Conservation (phyloP, 2,113 vertebrate genomes). For the Glareola pratincola region DNA sequence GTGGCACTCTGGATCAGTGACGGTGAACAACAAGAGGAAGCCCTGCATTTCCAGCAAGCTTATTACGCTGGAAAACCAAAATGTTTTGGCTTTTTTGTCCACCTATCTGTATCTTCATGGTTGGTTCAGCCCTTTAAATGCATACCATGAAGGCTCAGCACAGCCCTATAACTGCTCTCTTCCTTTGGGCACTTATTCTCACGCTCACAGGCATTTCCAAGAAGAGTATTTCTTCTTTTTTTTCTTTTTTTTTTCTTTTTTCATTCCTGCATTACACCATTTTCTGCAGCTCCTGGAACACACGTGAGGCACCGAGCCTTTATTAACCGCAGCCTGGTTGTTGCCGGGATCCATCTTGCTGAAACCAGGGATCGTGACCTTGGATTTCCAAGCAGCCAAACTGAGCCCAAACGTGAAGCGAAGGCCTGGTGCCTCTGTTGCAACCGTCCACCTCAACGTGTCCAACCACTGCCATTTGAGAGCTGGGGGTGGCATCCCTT, state of each 20-base stretch:
- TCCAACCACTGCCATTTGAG: rapidly evolving
- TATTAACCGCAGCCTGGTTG: not conserved
- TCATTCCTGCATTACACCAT: not conserved
- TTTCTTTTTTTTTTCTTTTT: not conserved
- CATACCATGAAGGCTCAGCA: not conserved
- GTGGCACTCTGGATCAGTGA: not conserved
- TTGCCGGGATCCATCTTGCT: not conserved
- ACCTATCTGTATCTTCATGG: not conserved
- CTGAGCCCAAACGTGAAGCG: rapidly evolving
- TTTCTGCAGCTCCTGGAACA: not conserved
- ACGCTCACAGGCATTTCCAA: not conserved
- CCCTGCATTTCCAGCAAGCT: not conserved
- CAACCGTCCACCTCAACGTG: not conserved
- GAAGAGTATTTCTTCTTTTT: not conserved
- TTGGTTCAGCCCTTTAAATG: not conserved
- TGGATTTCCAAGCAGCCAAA: not conserved
- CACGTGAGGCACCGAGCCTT: not conserved
- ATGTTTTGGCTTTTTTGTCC: not conserved
- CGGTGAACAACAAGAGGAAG: not conserved
- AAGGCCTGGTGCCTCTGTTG: not conserved
- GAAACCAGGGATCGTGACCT: not conserved
- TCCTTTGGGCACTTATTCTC: not conserved
- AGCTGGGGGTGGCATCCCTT: rapidly evolving
- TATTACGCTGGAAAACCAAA: not conserved
- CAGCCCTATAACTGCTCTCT: rapidly evolving